Evolutionary conservation across 2,888 invertebrate genomes (phyloP).

Genomic region (Malacosoma neustria): DNA sequence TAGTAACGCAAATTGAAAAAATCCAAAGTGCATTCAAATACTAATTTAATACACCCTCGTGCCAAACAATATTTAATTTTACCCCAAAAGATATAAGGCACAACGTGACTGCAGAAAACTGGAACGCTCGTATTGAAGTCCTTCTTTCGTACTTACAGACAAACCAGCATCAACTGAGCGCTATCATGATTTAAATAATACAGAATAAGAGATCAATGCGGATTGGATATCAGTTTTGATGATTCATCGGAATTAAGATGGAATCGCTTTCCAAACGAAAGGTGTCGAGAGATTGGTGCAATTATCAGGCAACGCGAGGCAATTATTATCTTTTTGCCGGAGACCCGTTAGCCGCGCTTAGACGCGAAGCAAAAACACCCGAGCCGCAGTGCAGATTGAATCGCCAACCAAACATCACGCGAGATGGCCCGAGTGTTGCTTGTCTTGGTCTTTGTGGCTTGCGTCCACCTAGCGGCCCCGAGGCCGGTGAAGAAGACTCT

Average conservation of each 20-base stretch:
- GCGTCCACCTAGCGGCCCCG: conserved; percentile 33
- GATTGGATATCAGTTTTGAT: conserved; percentile 20
- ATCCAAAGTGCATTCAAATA: conserved; percentile 1
- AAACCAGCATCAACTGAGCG: conserved; percentile 1
- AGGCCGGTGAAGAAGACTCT: conserved; percentile 52
- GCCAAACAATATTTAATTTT: conserved; percentile 15
- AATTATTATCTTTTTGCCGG: conserved; percentile 69
- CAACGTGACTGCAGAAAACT: conserved; percentile 9
- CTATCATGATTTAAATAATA: neutral
- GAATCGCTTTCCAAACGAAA: conserved; percentile 70
- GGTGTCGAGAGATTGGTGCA: conserved; percentile 62
- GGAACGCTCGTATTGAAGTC: conserved; percentile 12
- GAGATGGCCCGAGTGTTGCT: conserved; percentile 31
- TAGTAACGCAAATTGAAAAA: conserved; percentile 15
- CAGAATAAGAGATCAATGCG: conserved; percentile 4
- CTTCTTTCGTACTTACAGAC: conserved; percentile 10
- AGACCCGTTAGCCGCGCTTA: conserved; percentile 65
- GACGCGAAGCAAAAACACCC: conserved; percentile 55
- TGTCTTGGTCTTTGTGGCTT: conserved; percentile 37
- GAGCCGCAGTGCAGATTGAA: conserved; percentile 46
- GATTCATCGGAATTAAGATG: conserved; percentile 58
- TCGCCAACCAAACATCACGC: conserved; percentile 46
- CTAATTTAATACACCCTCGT: neutral
- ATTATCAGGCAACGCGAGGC: conserved; percentile 57
- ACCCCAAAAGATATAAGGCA: conserved; percentile 10